Evolutionary conservation across 2,888 invertebrate genomes (phyloP).

Genomic region (Dusona sp.): DNA sequence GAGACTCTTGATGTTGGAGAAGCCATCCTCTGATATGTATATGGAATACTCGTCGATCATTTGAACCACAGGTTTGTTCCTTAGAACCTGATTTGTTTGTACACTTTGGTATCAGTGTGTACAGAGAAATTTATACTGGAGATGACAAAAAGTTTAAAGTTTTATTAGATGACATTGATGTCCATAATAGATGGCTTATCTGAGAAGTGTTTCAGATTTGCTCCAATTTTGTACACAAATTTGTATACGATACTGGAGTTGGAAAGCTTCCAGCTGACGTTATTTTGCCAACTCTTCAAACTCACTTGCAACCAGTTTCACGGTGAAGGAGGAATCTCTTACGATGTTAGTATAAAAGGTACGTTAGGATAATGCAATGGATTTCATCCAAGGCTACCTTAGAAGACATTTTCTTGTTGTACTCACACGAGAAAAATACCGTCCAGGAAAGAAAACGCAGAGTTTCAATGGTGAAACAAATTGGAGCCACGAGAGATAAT

Average conservation of each 20-base stretch:
- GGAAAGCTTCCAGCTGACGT: constrained; percentile 23
- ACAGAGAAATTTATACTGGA: neutral
- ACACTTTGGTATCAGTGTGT: neutral
- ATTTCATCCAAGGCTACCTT: neutral
- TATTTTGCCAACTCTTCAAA: neutral
- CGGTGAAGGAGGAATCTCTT: neutral
- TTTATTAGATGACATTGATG: no score
- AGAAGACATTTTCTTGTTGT: neutral
- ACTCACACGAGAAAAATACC: neutral
- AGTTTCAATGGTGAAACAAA: no score
- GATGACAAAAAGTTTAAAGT: neutral
- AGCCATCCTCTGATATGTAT: neutral
- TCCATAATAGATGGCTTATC: neutral
- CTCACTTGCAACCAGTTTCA: constrained; percentile 12
- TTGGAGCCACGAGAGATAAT: neutral
- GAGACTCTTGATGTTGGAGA: constrained; percentile 16
- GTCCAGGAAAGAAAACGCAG: no score
- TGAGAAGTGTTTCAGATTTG: neutral
- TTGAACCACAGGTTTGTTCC: neutral
- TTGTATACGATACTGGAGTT: constrained; percentile 11
- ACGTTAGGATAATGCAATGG: neutral
- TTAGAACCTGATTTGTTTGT: neutral
- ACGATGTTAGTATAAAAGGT: neutral
- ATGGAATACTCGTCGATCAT: neutral
- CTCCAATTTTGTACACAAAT: neutral